Evolutionary conservation across 2,113 vertebrate genomes (phyloP).

Genomic region (Strix uralensis): DNA sequence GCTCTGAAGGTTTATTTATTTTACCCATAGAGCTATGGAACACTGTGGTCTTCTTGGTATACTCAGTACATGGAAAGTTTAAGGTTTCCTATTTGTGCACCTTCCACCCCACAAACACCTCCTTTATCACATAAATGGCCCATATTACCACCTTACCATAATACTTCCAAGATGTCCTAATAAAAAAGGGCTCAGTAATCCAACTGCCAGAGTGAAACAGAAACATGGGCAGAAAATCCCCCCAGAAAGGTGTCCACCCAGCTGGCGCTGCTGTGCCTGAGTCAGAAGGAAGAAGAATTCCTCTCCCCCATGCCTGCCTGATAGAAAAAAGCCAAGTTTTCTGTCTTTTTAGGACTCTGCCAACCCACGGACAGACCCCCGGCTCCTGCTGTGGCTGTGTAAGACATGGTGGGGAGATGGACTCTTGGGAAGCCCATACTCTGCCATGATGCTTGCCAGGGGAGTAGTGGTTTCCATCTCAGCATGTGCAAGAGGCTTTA

Average conservation of each 20-base stretch:
- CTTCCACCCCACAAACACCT: not conserved
- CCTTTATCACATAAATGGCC: not conserved
- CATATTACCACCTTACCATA: not conserved
- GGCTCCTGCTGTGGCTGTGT: not conserved
- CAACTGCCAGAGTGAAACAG: not conserved
- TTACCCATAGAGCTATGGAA: not conserved
- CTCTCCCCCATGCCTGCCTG: fast-evolving
- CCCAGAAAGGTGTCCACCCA: not conserved
- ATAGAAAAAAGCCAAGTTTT: not conserved
- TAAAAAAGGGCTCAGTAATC: not conserved
- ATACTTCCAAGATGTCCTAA: not conserved
- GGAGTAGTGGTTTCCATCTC: not conserved
- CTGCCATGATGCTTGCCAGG: fast-evolving
- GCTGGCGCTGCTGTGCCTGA: not conserved
- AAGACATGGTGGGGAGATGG: not conserved
- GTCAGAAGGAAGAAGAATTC: not conserved
- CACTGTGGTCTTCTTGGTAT: not conserved
- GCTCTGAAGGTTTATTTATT: not conserved
- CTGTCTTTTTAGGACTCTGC: not conserved
- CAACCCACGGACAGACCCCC: fast-evolving
- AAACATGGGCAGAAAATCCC: not conserved
- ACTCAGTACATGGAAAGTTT: not conserved
- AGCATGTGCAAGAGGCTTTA: not conserved
- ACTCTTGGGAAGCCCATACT: not conserved
- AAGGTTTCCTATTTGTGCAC: not conserved